Conservation (phyloP, 2,113 vertebrate genomes). For the Vidua macroura region DNA sequence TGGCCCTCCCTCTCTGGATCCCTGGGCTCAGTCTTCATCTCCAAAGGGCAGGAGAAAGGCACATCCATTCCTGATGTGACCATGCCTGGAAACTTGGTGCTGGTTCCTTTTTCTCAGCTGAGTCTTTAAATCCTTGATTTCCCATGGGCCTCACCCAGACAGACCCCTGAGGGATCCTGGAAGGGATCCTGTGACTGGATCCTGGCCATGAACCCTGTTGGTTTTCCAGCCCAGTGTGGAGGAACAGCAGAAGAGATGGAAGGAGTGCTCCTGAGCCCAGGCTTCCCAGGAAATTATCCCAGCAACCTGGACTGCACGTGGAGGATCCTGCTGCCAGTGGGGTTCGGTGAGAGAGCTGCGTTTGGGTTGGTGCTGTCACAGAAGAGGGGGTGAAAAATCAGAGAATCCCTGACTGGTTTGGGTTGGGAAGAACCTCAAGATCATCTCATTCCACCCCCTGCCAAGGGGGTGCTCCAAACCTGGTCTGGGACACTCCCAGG, state of each 20-base stretch:
- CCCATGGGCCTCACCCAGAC: accelerated
- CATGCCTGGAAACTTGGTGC: background rate
- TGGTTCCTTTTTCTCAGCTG: background rate
- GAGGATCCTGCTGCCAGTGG: constrained; percentile 92
- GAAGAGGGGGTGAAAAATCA: background rate
- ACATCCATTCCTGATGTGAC: too few species aligned
- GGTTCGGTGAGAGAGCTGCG: constrained; percentile 83
- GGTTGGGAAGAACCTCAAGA: background rate
- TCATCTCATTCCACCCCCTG: background rate
- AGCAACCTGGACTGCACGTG: constrained; percentile 98
- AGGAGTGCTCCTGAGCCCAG: constrained; percentile 95
- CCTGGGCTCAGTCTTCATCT: background rate
- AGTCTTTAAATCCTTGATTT: background rate
- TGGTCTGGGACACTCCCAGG: background rate
- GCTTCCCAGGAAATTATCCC: constrained; percentile 97
- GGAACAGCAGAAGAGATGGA: constrained; percentile 91
- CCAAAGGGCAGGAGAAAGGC: background rate
- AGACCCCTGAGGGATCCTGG: background rate
- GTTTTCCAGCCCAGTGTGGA: constrained; percentile 88
- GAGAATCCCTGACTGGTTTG: background rate
- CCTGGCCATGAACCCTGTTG: background rate
- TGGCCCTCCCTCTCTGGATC: background rate
- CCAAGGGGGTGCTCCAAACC: too few species aligned
- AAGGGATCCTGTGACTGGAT: background rate
- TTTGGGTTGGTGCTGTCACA: background rate